Evolutionary conservation across 2,113 vertebrate genomes (phyloP).

Genomic region (Urocitellus parryii): DNA sequence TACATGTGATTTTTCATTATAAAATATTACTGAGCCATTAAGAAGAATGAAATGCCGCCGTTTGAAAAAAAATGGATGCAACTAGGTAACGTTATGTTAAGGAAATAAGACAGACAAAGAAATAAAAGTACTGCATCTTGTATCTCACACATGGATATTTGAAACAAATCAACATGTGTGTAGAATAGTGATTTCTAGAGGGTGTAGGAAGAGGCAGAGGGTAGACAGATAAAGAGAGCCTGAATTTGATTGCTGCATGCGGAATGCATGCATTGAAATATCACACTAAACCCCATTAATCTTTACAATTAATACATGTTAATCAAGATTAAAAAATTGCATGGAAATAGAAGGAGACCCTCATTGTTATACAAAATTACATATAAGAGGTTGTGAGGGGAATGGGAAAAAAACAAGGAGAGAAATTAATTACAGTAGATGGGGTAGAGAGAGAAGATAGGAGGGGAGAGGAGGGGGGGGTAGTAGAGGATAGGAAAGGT

Average conservation of each 20-base stretch:
- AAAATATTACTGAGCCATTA: neutral
- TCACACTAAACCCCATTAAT: neutral
- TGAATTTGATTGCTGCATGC: neutral
- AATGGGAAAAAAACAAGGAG: no score
- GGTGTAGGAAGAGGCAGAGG: no score
- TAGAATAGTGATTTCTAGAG: neutral
- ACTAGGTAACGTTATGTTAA: neutral
- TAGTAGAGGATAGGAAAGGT: no score
- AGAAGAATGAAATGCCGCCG: neutral
- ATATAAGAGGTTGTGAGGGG: no score
- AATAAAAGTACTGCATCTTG: neutral
- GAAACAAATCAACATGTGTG: neutral
- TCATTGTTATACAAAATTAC: no score
- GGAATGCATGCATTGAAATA: neutral
- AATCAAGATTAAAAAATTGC: no score
- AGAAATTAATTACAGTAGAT: no score
- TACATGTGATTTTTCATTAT: no score
- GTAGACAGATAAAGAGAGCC: neutral
- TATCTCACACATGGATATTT: neutral
- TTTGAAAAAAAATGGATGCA: neutral
- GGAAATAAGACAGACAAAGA: neutral
- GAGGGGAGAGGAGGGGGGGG: no score
- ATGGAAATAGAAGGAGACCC: no score
- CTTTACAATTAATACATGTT: neutral
- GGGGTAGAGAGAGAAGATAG: no score